Conservation (phyloP, 2,888 invertebrate genomes). For the Drosophila robusta region DNA sequence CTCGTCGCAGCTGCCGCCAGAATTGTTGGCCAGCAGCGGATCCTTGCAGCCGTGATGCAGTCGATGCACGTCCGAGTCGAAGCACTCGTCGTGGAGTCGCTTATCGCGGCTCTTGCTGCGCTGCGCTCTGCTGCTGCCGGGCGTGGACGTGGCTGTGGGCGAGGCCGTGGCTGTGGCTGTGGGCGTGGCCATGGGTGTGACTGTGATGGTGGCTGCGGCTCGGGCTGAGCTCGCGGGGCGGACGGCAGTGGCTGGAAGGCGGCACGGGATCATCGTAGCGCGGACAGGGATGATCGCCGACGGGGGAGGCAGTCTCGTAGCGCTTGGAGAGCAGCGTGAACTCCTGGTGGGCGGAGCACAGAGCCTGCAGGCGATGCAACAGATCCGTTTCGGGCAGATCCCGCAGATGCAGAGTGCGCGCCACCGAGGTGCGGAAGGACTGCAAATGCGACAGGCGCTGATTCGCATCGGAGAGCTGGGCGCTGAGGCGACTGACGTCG, state of each 20-base stretch:
- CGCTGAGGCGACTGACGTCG: slow-evolving; percentile 91
- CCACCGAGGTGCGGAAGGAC: slow-evolving; percentile 91
- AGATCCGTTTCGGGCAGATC: slow-evolving; percentile 91
- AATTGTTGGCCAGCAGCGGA: slow-evolving; percentile 57
- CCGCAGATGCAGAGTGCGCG: slow-evolving; percentile 90
- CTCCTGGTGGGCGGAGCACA: slow-evolving; percentile 94
- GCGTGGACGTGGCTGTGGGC: slow-evolving; percentile 18
- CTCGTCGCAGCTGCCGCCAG: slow-evolving; percentile 77
- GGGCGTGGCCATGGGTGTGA: slow-evolving; percentile 29
- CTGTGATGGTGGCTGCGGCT: slow-evolving; percentile 36
- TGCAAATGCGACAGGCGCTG: slow-evolving; percentile 91
- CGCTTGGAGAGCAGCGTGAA: slow-evolving; percentile 93
- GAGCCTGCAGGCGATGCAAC: slow-evolving; percentile 91
- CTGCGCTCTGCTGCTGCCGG: slow-evolving; percentile 61
- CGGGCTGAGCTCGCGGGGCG: slow-evolving; percentile 75
- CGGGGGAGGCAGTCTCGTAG: slow-evolving; percentile 86
- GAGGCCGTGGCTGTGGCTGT: slow-evolving; percentile 24
- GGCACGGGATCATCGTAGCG: slow-evolving; percentile 83
- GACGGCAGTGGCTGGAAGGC: slow-evolving; percentile 82
- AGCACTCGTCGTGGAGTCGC: slow-evolving; percentile 74
- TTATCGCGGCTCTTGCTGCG: slow-evolving; percentile 78
- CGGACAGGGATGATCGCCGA: slow-evolving; percentile 84
- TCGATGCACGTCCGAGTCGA: slow-evolving; percentile 73
- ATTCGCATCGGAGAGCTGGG: slow-evolving; percentile 90
- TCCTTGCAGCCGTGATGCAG: slow-evolving; percentile 74